These are phyloP conservation scores for Ciona savignyi DNA, from an alignment of 23 tunicate genomes.

Conservation along the genomic window DNA sequence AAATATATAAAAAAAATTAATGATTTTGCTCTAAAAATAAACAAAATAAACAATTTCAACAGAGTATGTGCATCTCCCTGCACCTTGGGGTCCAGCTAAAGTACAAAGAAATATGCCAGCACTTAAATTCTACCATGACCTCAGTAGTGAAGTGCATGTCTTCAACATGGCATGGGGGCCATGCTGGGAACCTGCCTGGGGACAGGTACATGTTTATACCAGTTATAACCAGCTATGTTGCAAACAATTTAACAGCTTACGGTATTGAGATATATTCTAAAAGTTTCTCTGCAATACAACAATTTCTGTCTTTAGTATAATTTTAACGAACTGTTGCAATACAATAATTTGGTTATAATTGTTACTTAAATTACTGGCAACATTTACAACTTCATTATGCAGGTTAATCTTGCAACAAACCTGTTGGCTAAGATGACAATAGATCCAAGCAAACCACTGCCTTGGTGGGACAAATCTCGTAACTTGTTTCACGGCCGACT, in stretches of 20 bases:
- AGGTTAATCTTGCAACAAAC: constrained; percentile 84
- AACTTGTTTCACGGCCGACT: constrained; percentile 62
- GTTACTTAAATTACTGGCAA: too few species aligned
- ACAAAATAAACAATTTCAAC: too few species aligned
- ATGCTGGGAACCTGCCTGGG: constrained; percentile 94
- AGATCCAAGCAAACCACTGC: constrained; percentile 66
- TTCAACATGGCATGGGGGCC: constrained; percentile 96
- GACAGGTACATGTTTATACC: constrained; percentile 59
- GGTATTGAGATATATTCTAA: too few species aligned
- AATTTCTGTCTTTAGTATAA: too few species aligned
- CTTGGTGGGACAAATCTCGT: constrained; percentile 98
- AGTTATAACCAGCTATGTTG: too few species aligned
- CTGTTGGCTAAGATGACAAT: constrained; percentile 41
- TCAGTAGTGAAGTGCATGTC: constrained; percentile 49
- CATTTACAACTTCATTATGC: too few species aligned
- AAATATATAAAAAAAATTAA: too few species aligned
- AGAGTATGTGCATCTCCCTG: constrained; percentile 85
- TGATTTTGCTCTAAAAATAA: too few species aligned
- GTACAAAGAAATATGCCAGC: constrained; percentile 92
- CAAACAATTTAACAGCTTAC: too few species aligned
- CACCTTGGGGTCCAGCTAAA: constrained; percentile 79
- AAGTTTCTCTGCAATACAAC: too few species aligned
- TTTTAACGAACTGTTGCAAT: too few species aligned
- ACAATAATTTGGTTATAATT: too few species aligned
- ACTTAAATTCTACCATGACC: constrained; percentile 86